These are phyloP conservation scores for Haemorhous mexicanus DNA, from an alignment of 2,113 vertebrate species.

Conservation along the genomic window DNA sequence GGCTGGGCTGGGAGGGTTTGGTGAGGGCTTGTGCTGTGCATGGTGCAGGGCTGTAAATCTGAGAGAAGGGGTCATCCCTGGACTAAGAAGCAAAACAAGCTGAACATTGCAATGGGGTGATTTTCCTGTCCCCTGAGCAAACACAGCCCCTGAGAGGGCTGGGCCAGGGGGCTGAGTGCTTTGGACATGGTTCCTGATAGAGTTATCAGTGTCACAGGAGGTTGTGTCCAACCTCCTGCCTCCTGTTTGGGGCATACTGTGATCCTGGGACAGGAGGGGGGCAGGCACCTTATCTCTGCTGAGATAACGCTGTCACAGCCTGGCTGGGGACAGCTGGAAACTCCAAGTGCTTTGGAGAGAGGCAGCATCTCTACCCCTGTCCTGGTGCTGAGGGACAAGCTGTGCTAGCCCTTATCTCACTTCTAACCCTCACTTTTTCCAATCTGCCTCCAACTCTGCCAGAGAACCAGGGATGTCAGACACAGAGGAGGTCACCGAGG, in stretches of 20 bases:
- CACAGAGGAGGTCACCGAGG: constrained; percentile 79
- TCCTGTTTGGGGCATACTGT: background rate
- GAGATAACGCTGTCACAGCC: background rate
- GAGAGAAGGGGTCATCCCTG: background rate
- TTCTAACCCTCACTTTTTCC: background rate
- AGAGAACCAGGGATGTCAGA: constrained; percentile 84
- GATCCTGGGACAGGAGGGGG: background rate
- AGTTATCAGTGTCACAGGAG: background rate
- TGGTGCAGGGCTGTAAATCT: background rate
- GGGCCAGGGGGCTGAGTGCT: background rate
- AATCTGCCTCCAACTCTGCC: background rate
- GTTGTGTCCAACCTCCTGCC: constrained; percentile 1
- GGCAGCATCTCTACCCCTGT: background rate
- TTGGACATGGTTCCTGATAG: background rate
- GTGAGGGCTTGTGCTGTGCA: background rate
- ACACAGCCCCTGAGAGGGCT: background rate
- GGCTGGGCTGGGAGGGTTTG: background rate
- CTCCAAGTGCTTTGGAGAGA: background rate
- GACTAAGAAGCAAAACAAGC: background rate
- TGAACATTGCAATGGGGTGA: background rate
- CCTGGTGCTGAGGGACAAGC: background rate
- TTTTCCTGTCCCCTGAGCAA: background rate
- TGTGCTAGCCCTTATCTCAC: background rate
- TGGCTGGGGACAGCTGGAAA: background rate
- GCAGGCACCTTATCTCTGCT: background rate